Evolutionary conservation across 1,140 invertebrate genomes (phyloP).

Genomic region (Drosophila kurseongensis): DNA sequence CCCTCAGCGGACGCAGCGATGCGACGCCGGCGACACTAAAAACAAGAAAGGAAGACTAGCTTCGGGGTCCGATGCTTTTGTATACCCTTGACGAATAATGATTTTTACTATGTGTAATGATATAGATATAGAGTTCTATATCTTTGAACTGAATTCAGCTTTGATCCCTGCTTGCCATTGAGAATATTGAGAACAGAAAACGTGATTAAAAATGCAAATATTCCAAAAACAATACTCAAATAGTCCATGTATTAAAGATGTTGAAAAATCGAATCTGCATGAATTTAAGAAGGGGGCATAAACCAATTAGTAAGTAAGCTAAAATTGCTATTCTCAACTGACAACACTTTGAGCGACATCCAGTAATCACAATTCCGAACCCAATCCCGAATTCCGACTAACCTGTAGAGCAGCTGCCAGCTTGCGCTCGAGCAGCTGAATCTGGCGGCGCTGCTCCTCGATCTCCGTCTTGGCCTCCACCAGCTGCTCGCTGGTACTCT

Average conservation of each 20-base stretch:
- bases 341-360: constrained; percentile 54
- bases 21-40: constrained; percentile 64
- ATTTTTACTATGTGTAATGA: background rate
- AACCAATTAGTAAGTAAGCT: too few species aligned
- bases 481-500: constrained; percentile 90
- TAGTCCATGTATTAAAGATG: too few species aligned
- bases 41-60: constrained; percentile 49
- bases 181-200: too few species aligned
- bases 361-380: background rate
- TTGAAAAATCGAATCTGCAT: too few species aligned
- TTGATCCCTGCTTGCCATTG: too few species aligned
- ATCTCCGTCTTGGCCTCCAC: constrained; percentile 91
- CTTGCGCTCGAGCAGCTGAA: constrained; percentile 90
- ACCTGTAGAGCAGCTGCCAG: constrained; percentile 87
- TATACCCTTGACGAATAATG: constrained; percentile 13
- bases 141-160: too few species aligned
- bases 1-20: constrained; percentile 44
- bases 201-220: too few species aligned
- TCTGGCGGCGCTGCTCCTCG: constrained; percentile 91
- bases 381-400: constrained; percentile 33
- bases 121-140: background rate
- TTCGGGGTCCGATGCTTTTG: constrained; percentile 17
- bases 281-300: too few species aligned
- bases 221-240: too few species aligned
- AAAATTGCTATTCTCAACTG: constrained; percentile 47